phyloP scores from a whole-genome alignment of 2,888 invertebrate species.

The Carpatolechia fugitivella region DNA sequence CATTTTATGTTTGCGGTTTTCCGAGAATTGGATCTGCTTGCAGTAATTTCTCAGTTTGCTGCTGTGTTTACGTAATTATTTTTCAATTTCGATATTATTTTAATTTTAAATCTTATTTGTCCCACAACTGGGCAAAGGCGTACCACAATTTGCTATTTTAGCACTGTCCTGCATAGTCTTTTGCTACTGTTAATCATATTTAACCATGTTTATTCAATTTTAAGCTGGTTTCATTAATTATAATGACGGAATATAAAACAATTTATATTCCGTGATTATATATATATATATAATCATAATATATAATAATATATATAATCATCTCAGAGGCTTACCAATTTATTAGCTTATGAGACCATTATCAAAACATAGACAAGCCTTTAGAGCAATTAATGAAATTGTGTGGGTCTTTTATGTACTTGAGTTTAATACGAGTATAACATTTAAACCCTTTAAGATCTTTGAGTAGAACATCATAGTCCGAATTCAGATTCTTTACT shows the following conservation, averaged over 20 bases:
- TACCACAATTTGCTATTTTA: no score
- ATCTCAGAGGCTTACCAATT: slow-evolving; percentile 3
- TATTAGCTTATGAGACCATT: neutral
- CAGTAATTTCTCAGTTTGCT: neutral
- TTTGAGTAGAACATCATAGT: no score
- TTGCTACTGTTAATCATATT: neutral
- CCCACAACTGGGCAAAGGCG: no score
- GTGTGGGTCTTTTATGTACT: neutral
- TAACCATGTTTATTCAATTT: neutral
- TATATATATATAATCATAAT: no score
- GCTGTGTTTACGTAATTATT: no score
- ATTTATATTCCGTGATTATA: no score
- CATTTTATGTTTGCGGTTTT: slow-evolving; percentile 1
- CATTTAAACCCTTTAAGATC: neutral
- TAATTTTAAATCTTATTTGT: no score
- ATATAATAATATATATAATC: no score
- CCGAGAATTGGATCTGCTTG: neutral
- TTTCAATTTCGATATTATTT: no score
- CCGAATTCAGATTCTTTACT: neutral
- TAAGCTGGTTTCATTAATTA: neutral
- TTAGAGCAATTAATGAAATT: neutral
- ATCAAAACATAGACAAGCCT: neutral
- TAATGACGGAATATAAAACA: no score
- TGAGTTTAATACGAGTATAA: neutral
- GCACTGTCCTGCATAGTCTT: no score